Evolutionary conservation across 2,113 vertebrate genomes (phyloP).

Genomic region (Stegastes partitus): DNA sequence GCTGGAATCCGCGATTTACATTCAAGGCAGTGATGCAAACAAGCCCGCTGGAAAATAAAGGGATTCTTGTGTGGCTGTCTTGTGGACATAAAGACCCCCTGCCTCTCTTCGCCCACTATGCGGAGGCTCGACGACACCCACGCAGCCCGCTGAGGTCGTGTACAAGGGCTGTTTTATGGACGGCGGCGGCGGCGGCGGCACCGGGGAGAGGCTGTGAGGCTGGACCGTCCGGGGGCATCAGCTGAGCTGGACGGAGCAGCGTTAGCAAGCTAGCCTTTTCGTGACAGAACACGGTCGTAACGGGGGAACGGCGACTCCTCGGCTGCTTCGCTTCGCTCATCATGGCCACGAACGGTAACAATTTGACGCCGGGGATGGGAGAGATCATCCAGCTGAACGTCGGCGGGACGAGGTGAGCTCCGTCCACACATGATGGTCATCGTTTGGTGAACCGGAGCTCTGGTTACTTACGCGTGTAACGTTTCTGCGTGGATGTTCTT

Average conservation of each 20-base stretch:
- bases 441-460: constrained; percentile 22
- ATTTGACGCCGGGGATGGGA: constrained; percentile 85
- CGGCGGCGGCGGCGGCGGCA: too few species aligned
- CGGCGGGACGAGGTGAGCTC: constrained; percentile 91
- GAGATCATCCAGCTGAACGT: constrained; percentile 97
- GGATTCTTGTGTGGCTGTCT: constrained; percentile 1
- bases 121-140: constrained; percentile 8
- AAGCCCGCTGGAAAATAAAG: constrained; percentile 29
- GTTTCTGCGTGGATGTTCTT: constrained; percentile 24
- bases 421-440: constrained; percentile 11
- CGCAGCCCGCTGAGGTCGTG: constrained; percentile 17
- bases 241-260: constrained; percentile 39
- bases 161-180: constrained; percentile 61
- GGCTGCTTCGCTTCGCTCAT: constrained; percentile 47
- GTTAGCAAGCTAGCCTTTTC: constrained; percentile 66
- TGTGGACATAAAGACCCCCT: background rate
- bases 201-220: constrained; percentile 60
- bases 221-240: constrained; percentile 57
- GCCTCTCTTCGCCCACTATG: constrained; percentile 50
- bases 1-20: constrained; percentile 62
- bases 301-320: constrained; percentile 11
- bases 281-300: constrained; percentile 16
- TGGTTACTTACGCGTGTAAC: constrained; percentile 6
- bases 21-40: constrained; percentile 49
- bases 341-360: constrained; percentile 89